Percentiles rank a stretch among this genome's conserved stretches.
Conservation (phyloP, 2,888 invertebrate genomes). For the Acrobasis consociella region DNA sequence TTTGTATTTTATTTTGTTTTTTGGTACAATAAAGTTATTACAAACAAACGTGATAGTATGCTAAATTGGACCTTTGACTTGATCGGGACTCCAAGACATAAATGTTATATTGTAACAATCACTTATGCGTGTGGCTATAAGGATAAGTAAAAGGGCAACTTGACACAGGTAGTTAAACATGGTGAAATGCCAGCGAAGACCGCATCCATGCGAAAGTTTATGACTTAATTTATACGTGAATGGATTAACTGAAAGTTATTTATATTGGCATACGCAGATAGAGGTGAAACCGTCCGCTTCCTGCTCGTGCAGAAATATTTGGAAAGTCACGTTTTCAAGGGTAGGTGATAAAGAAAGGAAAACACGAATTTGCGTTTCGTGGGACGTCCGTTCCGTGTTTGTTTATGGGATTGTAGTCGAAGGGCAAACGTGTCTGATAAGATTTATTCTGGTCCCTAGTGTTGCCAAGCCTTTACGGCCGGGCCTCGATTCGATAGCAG, state of each 20-base stretch:
- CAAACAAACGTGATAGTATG: too few relatives aligned
- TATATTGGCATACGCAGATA: conserved; percentile 36
- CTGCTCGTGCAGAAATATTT: conserved; percentile 44
- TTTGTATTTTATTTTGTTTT: too few relatives aligned
- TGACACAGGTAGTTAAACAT: conserved; percentile 1
- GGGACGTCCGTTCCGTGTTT: conserved; percentile 52
- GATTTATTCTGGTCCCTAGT: conserved; percentile 5
- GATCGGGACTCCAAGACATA: not conserved
- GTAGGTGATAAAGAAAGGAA: conserved; percentile 47
- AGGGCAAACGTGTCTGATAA: conserved; percentile 49
- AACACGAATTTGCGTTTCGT: conserved; percentile 47
- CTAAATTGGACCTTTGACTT: too few relatives aligned
- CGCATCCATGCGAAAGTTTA: conserved; percentile 29
- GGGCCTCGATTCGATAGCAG: too few relatives aligned
- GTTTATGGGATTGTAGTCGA: conserved; percentile 49
- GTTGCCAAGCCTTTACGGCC: not conserved
- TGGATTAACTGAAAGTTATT: conserved; percentile 39
- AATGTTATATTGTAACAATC: not conserved
- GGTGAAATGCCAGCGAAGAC: conserved; percentile 1
- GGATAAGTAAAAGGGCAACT: not conserved
- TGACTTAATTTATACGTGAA: conserved; percentile 36
- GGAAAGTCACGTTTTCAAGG: conserved; percentile 61
- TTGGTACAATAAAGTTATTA: too few relatives aligned
- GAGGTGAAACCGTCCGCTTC: conserved; percentile 45
- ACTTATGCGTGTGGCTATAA: not conserved